These are phyloP conservation scores for Argynnis bischoffii DNA, from an alignment of 2,888 invertebrate genomes.

Conservation along the genomic window DNA sequence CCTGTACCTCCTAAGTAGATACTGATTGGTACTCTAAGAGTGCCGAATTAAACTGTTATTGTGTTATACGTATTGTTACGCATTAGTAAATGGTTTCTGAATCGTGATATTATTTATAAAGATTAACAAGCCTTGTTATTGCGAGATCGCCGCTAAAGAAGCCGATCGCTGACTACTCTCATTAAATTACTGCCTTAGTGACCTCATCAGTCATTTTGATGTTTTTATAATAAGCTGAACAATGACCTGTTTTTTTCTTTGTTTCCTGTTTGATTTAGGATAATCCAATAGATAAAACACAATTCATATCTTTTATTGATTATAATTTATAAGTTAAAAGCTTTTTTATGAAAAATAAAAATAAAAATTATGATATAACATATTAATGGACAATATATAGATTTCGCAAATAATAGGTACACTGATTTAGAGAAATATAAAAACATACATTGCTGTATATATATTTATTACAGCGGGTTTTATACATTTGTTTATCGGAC, in stretches of 20 bases:
- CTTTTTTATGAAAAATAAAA: too few relatives aligned
- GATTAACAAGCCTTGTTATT: background rate
- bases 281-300: conserved; percentile 20
- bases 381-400: too few relatives aligned
- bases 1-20: too few relatives aligned
- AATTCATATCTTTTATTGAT: background rate
- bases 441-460: background rate
- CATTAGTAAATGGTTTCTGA: too few relatives aligned
- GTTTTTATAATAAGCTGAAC: conserved; percentile 48
- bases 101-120: background rate
- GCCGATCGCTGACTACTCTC: conserved; percentile 48
- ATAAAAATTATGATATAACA: too few relatives aligned
- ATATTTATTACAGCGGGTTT: background rate
- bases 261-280: conserved; percentile 36
- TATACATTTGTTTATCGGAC: conserved; percentile 4
- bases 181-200: conserved; percentile 63
- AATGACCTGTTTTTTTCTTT: conserved; percentile 46
- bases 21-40: too few relatives aligned
- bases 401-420: too few relatives aligned
- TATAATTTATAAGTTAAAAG: too few relatives aligned
- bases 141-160: conserved; percentile 32
- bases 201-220: conserved; percentile 61
- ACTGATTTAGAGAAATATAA: too few relatives aligned
- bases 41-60: too few relatives aligned
- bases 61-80: too few relatives aligned